These are phyloP conservation scores for Carapus acus DNA, from an alignment of 2,797 vertebrate species.

Conservation along the genomic window DNA sequence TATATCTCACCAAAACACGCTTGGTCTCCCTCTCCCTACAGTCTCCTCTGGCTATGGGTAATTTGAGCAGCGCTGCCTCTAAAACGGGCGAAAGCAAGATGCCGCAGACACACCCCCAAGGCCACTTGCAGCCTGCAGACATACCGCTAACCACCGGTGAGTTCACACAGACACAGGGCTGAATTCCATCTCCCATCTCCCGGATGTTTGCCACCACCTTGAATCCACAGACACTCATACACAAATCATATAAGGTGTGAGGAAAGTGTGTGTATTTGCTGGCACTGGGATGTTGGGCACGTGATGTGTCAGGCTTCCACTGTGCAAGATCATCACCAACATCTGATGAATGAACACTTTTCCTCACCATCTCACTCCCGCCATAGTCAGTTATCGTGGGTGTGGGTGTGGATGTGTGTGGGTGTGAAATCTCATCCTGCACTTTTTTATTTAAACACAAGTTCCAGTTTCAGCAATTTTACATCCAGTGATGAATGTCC, in stretches of 20 bases:
- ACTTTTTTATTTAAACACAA: too few species aligned
- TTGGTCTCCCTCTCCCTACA: not conserved
- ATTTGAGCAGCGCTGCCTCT: slow-evolving; percentile 66
- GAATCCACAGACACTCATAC: too few species aligned
- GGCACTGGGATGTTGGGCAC: slow-evolving; percentile 44
- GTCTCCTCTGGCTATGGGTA: slow-evolving; percentile 28
- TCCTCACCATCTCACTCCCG: slow-evolving; percentile 12
- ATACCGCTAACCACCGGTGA: slow-evolving; percentile 73
- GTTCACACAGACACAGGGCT: slow-evolving; percentile 22
- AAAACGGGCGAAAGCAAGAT: slow-evolving; percentile 61
- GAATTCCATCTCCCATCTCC: too few species aligned
- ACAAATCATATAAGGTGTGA: too few species aligned
- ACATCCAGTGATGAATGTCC: too few species aligned
- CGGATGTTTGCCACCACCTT: too few species aligned
- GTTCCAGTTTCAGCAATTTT: too few species aligned
- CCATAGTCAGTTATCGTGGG: slow-evolving; percentile 19
- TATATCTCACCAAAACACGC: too few species aligned
- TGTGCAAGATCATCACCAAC: slow-evolving; percentile 58
- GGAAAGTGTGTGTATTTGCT: slow-evolving; percentile 32
- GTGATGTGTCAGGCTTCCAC: slow-evolving; percentile 55
- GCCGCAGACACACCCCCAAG: slow-evolving; percentile 67
- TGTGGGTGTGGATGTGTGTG: slow-evolving; percentile 8
- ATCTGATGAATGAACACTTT: slow-evolving; percentile 34
- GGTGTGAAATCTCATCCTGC: slow-evolving; percentile 13
- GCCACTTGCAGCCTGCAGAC: slow-evolving; percentile 73